These are phyloP conservation scores for Ophion obscuratus DNA, from an alignment of 2,888 invertebrate species.

Conservation along the genomic window DNA sequence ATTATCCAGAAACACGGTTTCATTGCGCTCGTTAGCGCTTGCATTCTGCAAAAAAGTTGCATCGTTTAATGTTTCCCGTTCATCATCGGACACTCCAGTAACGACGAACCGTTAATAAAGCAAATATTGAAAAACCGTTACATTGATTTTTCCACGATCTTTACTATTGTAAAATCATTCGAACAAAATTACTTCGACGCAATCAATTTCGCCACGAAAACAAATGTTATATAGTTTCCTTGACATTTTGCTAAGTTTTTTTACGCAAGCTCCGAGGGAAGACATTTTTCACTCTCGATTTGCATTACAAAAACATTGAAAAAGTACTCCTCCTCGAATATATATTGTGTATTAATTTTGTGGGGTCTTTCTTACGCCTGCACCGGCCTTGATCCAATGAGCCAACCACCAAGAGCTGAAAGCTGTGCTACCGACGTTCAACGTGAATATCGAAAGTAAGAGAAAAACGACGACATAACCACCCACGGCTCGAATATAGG, in stretches of 20 bases:
- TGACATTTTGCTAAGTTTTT: background rate
- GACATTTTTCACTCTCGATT: background rate
- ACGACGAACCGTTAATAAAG: background rate
- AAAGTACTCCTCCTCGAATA: background rate
- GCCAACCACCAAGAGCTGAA: conserved; percentile 87
- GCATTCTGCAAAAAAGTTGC: conserved; percentile 70
- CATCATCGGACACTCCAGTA: background rate
- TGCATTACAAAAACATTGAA: background rate
- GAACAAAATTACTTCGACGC: background rate
- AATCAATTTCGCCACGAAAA: background rate
- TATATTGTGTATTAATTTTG: background rate
- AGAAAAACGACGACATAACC: conserved; percentile 83
- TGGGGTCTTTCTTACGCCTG: conserved; percentile 77
- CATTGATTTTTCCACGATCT: background rate
- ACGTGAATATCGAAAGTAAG: conserved; percentile 83
- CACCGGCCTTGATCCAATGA: conserved; percentile 84
- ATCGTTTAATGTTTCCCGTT: background rate
- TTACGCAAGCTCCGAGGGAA: background rate
- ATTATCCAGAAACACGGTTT: conserved; percentile 77
- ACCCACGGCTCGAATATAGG: conserved; percentile 86
- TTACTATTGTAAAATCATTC: background rate
- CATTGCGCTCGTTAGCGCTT: conserved; percentile 69
- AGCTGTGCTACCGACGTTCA: conserved; percentile 85
- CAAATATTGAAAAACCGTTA: background rate
- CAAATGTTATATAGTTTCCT: background rate